These are phyloP conservation scores for Abrostola tripartita DNA, from an alignment of 2,888 invertebrate species.

Conservation along the genomic window DNA sequence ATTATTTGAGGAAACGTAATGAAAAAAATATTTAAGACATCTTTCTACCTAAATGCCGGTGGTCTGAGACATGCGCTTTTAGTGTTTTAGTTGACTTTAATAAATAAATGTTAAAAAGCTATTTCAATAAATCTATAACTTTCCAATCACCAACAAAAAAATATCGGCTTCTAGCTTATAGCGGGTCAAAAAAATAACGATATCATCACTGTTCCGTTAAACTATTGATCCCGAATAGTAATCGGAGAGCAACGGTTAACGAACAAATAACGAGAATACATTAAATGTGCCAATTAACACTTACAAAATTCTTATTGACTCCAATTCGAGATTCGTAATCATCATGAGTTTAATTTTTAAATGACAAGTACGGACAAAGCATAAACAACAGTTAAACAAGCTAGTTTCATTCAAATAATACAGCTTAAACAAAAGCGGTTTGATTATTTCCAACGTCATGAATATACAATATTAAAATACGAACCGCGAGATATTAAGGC, in stretches of 20 bases:
- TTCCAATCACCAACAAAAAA: too few relatives aligned
- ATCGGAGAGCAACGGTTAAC: too few relatives aligned
- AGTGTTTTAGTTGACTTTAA: too few relatives aligned
- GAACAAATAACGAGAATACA: too few relatives aligned
- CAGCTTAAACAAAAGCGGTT: constrained; percentile 44
- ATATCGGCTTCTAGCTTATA: too few relatives aligned
- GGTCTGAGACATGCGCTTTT: too few relatives aligned
- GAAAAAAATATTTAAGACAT: constrained; percentile 19
- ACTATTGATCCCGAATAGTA: not conserved
- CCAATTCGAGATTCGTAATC: not conserved
- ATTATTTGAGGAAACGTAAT: constrained; percentile 27
- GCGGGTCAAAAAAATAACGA: too few relatives aligned
- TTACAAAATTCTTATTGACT: not conserved
- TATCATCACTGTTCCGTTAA: too few relatives aligned
- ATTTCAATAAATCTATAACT: too few relatives aligned
- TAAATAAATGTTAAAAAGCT: too few relatives aligned
- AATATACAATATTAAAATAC: constrained; percentile 49
- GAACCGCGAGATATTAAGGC: constrained; percentile 45
- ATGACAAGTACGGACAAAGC: constrained; percentile 7
- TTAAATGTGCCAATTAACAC: too few relatives aligned
- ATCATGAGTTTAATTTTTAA: not conserved
- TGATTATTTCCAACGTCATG: constrained; percentile 51
- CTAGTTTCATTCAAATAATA: constrained; percentile 49
- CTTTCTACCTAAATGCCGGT: not conserved
- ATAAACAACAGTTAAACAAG: constrained; percentile 16